A percentile compares a stretch with the other conserved stretches of the same genome.
Evolutionary conservation across 2,113 vertebrate species (phyloP).

Genomic region (Takifugu flavidus): DNA sequence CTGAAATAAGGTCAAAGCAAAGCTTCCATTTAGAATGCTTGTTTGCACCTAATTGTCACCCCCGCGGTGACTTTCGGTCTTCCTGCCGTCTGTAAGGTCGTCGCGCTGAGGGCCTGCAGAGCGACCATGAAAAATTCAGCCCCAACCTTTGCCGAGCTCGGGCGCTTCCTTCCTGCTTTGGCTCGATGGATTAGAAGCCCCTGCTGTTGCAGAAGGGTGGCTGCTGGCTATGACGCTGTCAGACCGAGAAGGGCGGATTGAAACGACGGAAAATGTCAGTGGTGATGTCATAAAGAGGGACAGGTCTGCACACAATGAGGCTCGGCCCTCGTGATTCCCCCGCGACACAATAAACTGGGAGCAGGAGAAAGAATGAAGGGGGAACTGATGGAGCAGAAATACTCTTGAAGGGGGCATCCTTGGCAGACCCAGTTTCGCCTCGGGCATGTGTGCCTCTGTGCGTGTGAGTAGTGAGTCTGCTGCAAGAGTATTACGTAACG

Average conservation of each 20-base stretch:
- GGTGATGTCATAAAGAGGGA: slow-evolving; percentile 3
- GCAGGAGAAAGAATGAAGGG: slow-evolving; percentile 15
- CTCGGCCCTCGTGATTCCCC: too few relatives aligned
- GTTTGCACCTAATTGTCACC: slow-evolving; percentile 26
- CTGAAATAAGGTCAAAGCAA: slow-evolving; percentile 5
- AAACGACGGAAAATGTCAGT: slow-evolving; percentile 42
- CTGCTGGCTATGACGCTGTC: slow-evolving; percentile 45
- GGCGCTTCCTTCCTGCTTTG: slow-evolving; percentile 27
- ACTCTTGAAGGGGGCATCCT: slow-evolving; percentile 56
- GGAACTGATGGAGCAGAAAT: slow-evolving; percentile 51
- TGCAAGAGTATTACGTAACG: slow-evolving; percentile 68
- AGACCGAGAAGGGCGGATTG: slow-evolving; percentile 29
- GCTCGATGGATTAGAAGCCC: slow-evolving; percentile 42
- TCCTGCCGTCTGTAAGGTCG: slow-evolving; percentile 22
- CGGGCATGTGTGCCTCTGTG: slow-evolving; percentile 34
- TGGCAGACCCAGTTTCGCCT: slow-evolving; percentile 45
- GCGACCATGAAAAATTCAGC: slow-evolving; percentile 75
- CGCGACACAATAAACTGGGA: background rate
- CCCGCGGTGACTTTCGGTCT: slow-evolving; percentile 46
- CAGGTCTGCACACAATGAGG: background rate
- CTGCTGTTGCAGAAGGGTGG: slow-evolving; percentile 47
- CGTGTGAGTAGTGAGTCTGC: slow-evolving; percentile 30
- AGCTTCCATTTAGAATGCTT: slow-evolving; percentile 26
- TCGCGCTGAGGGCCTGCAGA: slow-evolving; percentile 36
- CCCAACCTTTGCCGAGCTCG: slow-evolving; percentile 64